These are phyloP conservation scores for Tringa solitaria DNA, from an alignment of 2,113 vertebrate genomes.

Conservation along the genomic window DNA sequence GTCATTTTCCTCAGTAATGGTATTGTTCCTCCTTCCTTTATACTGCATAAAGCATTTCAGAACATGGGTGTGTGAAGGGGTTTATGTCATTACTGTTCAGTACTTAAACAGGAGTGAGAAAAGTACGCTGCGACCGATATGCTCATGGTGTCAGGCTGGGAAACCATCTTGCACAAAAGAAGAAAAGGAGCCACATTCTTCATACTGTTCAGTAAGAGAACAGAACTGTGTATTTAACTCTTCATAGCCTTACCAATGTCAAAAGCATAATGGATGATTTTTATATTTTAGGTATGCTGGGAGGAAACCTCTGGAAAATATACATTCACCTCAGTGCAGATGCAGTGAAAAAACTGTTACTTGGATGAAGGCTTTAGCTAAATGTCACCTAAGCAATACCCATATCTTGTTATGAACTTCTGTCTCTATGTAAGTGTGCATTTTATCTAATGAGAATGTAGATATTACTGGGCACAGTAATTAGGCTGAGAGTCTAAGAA, in stretches of 20 bases:
- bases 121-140: fast-evolving
- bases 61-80: not conserved
- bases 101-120: not conserved
- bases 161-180: not conserved
- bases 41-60: not conserved
- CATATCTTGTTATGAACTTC: not conserved
- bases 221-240: not conserved
- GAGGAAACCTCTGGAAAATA: not conserved
- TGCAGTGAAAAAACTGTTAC: not conserved
- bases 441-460: not conserved
- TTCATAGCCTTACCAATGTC: not conserved
- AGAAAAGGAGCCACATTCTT: not conserved
- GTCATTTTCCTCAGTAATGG: not conserved
- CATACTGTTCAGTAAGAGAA: not conserved
- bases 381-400: not conserved
- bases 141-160: not conserved
- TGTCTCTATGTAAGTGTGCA: not conserved
- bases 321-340: not conserved
- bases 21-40: not conserved
- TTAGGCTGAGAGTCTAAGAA: not conserved
- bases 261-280: not conserved
- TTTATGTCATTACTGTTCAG: not conserved
- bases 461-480: not conserved
- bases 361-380: not conserved
- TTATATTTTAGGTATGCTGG: not conserved